Conservation (phyloP, 2,888 invertebrate genomes). For the Cheiracanthium punctorium region DNA sequence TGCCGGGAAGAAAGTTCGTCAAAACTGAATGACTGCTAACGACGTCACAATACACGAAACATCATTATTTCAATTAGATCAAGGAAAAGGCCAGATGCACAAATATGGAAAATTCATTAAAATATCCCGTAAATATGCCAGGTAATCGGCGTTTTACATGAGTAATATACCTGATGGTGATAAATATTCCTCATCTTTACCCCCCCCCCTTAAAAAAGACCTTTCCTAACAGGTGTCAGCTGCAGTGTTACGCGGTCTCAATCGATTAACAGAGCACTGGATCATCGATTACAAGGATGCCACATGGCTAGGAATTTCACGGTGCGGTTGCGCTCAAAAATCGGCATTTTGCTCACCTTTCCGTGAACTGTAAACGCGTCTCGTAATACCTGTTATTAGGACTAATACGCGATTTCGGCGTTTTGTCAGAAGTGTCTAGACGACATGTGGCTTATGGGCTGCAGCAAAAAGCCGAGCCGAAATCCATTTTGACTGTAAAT, state of each 20-base stretch:
- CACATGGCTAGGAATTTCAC: conserved; percentile 24
- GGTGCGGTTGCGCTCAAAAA: conserved; percentile 32
- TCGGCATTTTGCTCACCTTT: conserved; percentile 24
- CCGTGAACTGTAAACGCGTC: conserved; percentile 24
- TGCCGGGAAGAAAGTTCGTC: too few relatives aligned
- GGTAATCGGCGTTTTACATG: neutral
- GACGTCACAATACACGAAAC: too few relatives aligned
- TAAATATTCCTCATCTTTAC: neutral
- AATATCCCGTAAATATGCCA: too few relatives aligned
- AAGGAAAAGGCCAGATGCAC: too few relatives aligned
- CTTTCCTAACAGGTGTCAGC: conserved; percentile 45
- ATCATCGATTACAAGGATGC: conserved; percentile 25
- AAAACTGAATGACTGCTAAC: too few relatives aligned
- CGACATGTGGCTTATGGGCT: neutral
- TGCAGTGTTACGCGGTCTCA: neutral
- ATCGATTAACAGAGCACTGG: neutral
- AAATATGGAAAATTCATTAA: too few relatives aligned
- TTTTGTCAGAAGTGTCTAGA: neutral
- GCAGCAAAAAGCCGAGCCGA: neutral
- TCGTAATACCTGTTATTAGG: conserved; percentile 54
- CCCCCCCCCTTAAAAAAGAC: too few relatives aligned
- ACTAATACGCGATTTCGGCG: neutral
- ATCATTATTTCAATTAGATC: too few relatives aligned
- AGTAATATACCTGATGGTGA: neutral
- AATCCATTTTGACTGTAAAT: too few relatives aligned